phyloP scores from a whole-genome alignment of 2,113 vertebrate species.

The Trematocara nigrifrons region DNA sequence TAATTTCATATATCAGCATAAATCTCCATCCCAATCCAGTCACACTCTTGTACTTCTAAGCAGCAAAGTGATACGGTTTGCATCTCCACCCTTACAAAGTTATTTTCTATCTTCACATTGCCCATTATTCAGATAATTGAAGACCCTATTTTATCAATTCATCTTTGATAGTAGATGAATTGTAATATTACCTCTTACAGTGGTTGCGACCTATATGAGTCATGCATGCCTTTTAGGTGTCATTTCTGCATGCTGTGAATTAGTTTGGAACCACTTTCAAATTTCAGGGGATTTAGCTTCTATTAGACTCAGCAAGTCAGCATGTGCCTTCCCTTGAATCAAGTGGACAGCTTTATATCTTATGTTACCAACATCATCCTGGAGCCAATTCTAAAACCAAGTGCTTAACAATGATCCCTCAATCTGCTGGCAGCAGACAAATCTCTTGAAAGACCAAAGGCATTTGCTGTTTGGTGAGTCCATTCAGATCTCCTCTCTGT shows the following conservation, averaged over 20 bases:
- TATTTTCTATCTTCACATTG: neutral
- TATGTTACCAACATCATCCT: neutral
- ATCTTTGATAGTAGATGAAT: neutral
- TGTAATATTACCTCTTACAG: neutral
- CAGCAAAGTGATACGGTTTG: neutral
- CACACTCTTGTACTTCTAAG: neutral
- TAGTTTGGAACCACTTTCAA: neutral
- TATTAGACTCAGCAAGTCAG: neutral
- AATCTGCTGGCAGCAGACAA: conserved; percentile 9
- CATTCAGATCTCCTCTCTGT: conserved; percentile 2
- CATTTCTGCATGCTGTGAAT: neutral
- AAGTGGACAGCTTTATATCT: neutral
- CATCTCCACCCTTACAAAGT: neutral
- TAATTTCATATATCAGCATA: neutral
- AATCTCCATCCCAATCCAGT: neutral
- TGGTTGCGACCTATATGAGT: neutral
- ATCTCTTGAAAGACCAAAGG: conserved; percentile 6
- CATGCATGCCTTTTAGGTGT: neutral
- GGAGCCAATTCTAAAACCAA: neutral
- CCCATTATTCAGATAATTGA: neutral
- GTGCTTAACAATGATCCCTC: conserved; percentile 18
- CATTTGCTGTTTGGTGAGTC: conserved; percentile 12
- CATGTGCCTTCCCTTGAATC: neutral
- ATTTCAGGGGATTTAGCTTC: neutral
- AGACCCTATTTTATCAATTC: neutral